Conservation (phyloP, 2,888 invertebrate genomes). For the Petrolisthes cinctipes region DNA sequence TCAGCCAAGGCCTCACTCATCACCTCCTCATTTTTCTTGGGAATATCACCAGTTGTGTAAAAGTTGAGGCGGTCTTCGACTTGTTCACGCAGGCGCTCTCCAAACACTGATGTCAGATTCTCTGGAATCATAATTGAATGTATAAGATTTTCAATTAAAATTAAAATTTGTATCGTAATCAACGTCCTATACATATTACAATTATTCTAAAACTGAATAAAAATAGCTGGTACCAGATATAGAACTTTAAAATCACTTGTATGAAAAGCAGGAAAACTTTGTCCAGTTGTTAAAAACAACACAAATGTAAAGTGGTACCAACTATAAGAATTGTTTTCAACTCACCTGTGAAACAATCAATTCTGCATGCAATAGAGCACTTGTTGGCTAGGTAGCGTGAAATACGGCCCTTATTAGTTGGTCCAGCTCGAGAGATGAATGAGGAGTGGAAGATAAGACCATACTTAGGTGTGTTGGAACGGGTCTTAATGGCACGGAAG, state of each 20-base stretch:
- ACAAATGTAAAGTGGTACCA: neutral
- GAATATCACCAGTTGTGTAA: constrained; percentile 94
- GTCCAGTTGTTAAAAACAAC: too few species aligned
- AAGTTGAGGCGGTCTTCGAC: constrained; percentile 96
- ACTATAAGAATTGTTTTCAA: neutral
- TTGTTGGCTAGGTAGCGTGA: constrained; percentile 98
- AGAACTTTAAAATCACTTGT: constrained; percentile 17
- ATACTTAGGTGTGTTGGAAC: constrained; percentile 96
- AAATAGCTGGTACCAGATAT: neutral
- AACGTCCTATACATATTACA: too few species aligned
- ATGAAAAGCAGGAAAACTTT: neutral
- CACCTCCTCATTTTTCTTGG: constrained; percentile 95
- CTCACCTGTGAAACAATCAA: constrained; percentile 89
- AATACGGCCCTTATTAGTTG: constrained; percentile 96
- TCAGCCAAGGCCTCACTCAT: constrained; percentile 93
- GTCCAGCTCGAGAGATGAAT: constrained; percentile 94
- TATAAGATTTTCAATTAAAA: too few species aligned
- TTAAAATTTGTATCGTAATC: too few species aligned
- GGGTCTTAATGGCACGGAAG: constrained; percentile 93
- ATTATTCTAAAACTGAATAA: too few species aligned
- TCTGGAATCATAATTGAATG: constrained; percentile 71
- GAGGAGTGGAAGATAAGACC: constrained; percentile 97
- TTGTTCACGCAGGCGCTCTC: constrained; percentile 87
- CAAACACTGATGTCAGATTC: constrained; percentile 81
- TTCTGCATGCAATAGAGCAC: constrained; percentile 97